Conservation (phyloP, 2,797 vertebrate genomes). For the Cetoscarus ocellatus region DNA sequence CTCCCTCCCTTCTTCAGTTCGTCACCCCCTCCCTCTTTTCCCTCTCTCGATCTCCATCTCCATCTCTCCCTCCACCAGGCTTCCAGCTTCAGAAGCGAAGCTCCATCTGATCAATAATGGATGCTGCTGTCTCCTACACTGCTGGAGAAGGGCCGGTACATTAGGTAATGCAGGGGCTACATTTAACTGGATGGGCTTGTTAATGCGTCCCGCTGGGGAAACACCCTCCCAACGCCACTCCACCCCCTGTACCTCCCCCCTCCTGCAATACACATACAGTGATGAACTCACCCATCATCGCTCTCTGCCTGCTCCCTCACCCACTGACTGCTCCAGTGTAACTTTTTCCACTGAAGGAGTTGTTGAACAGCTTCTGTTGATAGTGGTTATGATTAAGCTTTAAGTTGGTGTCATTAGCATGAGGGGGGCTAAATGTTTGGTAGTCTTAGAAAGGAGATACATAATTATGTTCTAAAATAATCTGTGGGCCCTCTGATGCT, state of each 20-base stretch:
- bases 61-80: constrained; percentile 68
- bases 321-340: constrained; percentile 30
- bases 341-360: constrained; percentile 53
- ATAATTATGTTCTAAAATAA: too few relatives aligned
- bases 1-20: constrained; percentile 41
- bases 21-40: constrained; percentile 20
- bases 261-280: constrained; percentile 32
- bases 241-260: constrained; percentile 3
- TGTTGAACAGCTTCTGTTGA: background rate
- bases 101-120: constrained; percentile 88
- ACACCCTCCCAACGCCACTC: constrained; percentile 47
- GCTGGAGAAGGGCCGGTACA: constrained; percentile 83
- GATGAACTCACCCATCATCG: constrained; percentile 29
- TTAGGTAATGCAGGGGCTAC: constrained; percentile 89
- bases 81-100: constrained; percentile 82
- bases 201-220: constrained; percentile 87
- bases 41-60: constrained; percentile 3
- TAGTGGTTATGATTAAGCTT: too few relatives aligned
- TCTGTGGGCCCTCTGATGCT: too few relatives aligned
- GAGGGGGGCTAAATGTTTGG: too few relatives aligned
- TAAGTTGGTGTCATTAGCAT: too few relatives aligned
- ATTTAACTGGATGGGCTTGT: constrained; percentile 90
- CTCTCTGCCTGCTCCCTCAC: constrained; percentile 12
- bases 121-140: constrained; percentile 86
- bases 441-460: too few relatives aligned